Conservation (phyloP, 2,113 vertebrate genomes). For the Myxocyprinus asiaticus region DNA sequence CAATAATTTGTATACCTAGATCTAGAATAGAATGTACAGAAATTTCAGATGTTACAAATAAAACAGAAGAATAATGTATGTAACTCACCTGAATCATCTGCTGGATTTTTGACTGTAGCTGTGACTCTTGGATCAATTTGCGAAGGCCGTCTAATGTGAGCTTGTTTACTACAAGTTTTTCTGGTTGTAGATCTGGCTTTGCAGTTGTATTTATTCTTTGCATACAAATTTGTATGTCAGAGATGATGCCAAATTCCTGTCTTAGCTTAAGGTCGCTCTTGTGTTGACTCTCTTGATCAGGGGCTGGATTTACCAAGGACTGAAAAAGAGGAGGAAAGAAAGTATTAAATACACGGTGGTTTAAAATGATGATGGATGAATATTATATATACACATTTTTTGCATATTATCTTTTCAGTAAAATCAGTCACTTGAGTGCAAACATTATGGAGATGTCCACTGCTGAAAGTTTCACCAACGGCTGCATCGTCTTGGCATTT, state of each 20-base stretch:
- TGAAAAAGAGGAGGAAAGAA: constrained; percentile 16
- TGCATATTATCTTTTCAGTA: constrained; percentile 33
- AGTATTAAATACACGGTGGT: neutral
- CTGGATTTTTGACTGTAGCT: constrained; percentile 39
- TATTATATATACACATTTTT: neutral
- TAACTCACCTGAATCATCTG: constrained; percentile 54
- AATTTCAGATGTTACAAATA: too few species aligned
- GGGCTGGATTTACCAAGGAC: constrained; percentile 1
- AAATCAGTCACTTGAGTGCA: neutral
- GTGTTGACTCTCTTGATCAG: neutral
- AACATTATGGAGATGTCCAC: neutral
- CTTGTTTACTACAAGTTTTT: constrained; percentile 50
- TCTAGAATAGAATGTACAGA: too few species aligned
- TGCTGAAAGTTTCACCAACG: neutral
- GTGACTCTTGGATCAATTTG: constrained; percentile 48
- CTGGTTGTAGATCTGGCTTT: neutral
- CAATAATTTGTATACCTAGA: too few species aligned
- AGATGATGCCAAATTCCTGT: constrained; percentile 63
- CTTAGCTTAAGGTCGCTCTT: constrained; percentile 59
- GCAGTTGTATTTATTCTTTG: constrained; percentile 47
- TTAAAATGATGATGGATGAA: neutral
- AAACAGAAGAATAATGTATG: neutral
- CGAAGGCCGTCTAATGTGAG: constrained; percentile 60
- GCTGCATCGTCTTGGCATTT: neutral
- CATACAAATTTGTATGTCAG: constrained; percentile 62